These are phyloP conservation scores for Tapirus terrestris DNA, from an alignment of 2,113 vertebrate species.

Conservation along the genomic window DNA sequence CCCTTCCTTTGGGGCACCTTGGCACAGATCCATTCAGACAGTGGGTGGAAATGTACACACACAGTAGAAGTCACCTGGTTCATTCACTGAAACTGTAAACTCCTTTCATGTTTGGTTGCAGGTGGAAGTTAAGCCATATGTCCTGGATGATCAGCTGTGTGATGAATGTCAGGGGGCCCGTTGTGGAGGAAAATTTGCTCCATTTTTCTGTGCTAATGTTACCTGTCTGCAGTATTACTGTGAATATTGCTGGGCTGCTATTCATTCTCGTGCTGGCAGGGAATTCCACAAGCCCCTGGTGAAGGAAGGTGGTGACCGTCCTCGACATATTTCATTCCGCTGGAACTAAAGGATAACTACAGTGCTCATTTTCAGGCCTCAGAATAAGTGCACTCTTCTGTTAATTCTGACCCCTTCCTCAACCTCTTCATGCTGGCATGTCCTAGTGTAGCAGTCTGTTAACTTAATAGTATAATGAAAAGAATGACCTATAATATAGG, in stretches of 20 bases:
- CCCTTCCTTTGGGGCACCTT: neutral
- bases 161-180: constrained; percentile 99
- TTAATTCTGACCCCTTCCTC: constrained; percentile 91
- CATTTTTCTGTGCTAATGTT: constrained; percentile 99
- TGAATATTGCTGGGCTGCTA: constrained; percentile 99
- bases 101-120: constrained; percentile 80
- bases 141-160: constrained; percentile 99
- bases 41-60: neutral
- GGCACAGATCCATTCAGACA: neutral
- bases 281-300: constrained; percentile 99
- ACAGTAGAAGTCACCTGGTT: neutral
- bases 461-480: constrained; percentile 88
- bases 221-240: constrained; percentile 99
- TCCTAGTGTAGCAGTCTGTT: constrained; percentile 89
- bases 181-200: constrained; percentile 98
- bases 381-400: constrained; percentile 99
- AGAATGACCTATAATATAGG: constrained; percentile 88
- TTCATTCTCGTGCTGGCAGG: constrained; percentile 97
- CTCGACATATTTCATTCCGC: constrained; percentile 99
- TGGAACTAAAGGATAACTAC: constrained; percentile 94
- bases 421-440: constrained; percentile 87
- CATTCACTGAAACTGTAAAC: neutral
- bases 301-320: constrained; percentile 99
- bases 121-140: constrained; percentile 99
- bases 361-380: constrained; percentile 90